phyloP scores from a whole-genome alignment of 2,797 vertebrate species.

The Steatocranus sp. region DNA sequence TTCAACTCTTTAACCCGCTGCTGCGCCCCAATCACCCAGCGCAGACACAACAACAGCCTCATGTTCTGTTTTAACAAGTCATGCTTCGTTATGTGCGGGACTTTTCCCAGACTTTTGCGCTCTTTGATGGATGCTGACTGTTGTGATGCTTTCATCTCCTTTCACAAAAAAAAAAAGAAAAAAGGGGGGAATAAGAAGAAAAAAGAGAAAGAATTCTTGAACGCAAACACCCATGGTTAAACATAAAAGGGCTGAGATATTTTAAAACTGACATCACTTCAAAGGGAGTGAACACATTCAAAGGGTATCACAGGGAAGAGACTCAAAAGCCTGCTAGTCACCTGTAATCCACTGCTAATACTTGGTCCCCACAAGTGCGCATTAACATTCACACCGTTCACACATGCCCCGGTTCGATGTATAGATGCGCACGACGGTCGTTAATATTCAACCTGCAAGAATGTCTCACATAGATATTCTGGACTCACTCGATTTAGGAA shows the following conservation, averaged over 20 bases:
- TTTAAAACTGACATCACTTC: constrained; percentile 74
- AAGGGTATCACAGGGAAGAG: constrained; percentile 69
- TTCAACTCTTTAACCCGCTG: constrained; percentile 40
- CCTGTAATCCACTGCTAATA: constrained; percentile 75
- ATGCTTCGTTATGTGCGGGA: constrained; percentile 46
- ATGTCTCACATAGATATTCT: constrained; percentile 12
- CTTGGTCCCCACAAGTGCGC: constrained; percentile 51
- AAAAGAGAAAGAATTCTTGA: constrained; percentile 31
- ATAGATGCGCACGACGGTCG: not conserved
- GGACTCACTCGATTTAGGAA: constrained; percentile 22
- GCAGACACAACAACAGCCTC: constrained; percentile 38
- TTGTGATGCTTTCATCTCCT: constrained; percentile 63
- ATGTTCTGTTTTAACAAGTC: constrained; percentile 51
- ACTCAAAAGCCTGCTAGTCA: constrained; percentile 69
- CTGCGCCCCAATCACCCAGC: constrained; percentile 27
- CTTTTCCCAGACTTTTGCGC: constrained; percentile 49
- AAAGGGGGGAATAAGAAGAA: not conserved
- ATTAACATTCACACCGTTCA: constrained; percentile 41
- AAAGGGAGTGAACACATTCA: constrained; percentile 68
- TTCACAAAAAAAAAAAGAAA: constrained; percentile 5
- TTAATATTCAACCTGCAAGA: constrained; percentile 31
- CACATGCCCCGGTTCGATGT: not conserved
- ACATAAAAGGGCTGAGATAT: constrained; percentile 70
- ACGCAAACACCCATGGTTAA: constrained; percentile 67
- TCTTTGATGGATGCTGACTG: constrained; percentile 63